Base-by-base conservation (phyloP, 2,797 vertebrate genomes). In the Sandelia bainsii region DNA sequence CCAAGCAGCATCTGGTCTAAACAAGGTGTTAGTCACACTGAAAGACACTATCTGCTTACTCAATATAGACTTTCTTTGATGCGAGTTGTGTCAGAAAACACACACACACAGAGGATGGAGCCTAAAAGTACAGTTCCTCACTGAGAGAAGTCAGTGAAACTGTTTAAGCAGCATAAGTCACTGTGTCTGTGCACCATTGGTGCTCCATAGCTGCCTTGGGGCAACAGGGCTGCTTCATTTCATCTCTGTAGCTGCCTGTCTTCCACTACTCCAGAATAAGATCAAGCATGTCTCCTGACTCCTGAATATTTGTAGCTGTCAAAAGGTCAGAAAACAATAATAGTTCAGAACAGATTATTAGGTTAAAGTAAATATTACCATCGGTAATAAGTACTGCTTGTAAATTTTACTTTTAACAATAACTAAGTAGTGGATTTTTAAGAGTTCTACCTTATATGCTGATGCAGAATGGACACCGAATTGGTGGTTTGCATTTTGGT, bases 241-340 rank as follows among this genome's bases (percentile, higher is more conserved):
- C 63, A 87, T 85, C 81, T 69, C 64, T 52, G 75, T 37, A 74
- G 83, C 84, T 81, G 76, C 72, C 78, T 61, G 75, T 88, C 89
- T 83, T 67, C 77, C 81, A 62, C 52, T 6, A 66, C 84, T 69
- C 57, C 59, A 48, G 58, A 79, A 82, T 75, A 56, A 82, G 72
- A 89, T 81, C 84, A 85, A 73, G 44, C 82, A 57, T 66, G 72
- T 83, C 70, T 85, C 75, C 75, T 44, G 72, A 86, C 87, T 81
- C 25, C 76, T 34, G 78, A 76, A 79, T 77, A 85, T 84, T 80
- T 89, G 84, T 86, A 83, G 77, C 84, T 83, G 86, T 87, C 89
- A 84, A 87, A 87, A 70, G 74, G 4, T 85, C 83, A 9, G 64
- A 32, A 76, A 84, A 62, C 44, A 69, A 75, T 86, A 29, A 74